Evolutionary conservation across 2,113 vertebrate species (phyloP), one percentile per base, ranked within the genome.

Genomic region (Asarcornis scutulata): DNA sequence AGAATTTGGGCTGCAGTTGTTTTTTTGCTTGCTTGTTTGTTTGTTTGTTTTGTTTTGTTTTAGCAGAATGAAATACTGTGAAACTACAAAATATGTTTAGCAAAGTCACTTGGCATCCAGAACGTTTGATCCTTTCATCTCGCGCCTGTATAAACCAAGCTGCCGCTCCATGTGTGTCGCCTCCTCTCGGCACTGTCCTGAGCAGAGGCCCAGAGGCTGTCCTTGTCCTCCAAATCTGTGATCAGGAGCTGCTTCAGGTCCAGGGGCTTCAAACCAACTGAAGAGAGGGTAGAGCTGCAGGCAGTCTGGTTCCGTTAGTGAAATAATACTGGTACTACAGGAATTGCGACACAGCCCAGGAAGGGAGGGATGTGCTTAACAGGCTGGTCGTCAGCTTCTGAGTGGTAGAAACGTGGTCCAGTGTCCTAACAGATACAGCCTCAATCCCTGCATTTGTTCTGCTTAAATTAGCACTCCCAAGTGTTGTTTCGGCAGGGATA

Each of bases 21-120:
- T 48, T 48, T 48, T 46, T 40, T 46, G 46, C 20, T 46, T 46
- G 44, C 18, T 46, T 46, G 44, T 46, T 46, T 46, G 46, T 46
- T 46, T 46, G 46, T 46, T 46, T 46, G 46, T 20, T 48, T 48
- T 48, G 46, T 68, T 67, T 26, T 40, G 78, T 95, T 93, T 75
- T 50, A 82, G 60, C 64, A 42, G 46, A 85, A 74, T 32, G 21
- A 91, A 66, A 40, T 68, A 22, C 18, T 1, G 1, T 88, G 44
- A 55, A 92, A 81, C 86, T 91, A 86, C 68, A 88, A 88, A 96
- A 89, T 38, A 34, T 52, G 25, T 95, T 94, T 81, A 87, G 31
- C 53, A 67, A 66, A 87, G 52, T 60, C 46, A 9, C 52, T 86
- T 75, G 31, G 31, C 40, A 42, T 76, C 83, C 14, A 16, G 66